These are phyloP conservation scores for Eufriesea mexicana DNA, from an alignment of 1,140 invertebrate species.

Conservation along the genomic window DNA sequence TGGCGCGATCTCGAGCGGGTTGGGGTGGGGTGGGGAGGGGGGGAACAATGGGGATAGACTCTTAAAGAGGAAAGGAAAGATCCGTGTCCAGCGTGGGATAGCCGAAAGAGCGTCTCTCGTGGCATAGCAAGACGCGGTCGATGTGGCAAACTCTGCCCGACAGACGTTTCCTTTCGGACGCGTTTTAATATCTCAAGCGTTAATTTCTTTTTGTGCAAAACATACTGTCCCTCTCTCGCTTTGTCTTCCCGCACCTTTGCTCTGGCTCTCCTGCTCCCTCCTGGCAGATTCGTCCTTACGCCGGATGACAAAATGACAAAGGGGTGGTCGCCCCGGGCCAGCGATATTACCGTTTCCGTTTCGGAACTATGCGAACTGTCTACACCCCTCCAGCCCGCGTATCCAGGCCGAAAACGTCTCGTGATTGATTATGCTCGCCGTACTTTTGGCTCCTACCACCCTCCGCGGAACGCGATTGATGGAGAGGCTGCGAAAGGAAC, in stretches of 20 bases:
- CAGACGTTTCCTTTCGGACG: constrained; percentile 37
- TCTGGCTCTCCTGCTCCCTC: constrained; percentile 55
- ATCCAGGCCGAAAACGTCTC: constrained; percentile 66
- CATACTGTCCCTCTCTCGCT: constrained; percentile 36
- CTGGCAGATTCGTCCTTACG: constrained; percentile 61
- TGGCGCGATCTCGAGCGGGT: not conserved
- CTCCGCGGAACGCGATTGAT: constrained; percentile 70
- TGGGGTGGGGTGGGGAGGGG: too few relatives aligned
- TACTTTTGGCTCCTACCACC: constrained; percentile 75
- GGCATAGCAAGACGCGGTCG: not conserved
- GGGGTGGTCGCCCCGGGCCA: constrained; percentile 77
- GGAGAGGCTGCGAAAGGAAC: constrained; percentile 52
- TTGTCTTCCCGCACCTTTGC: constrained; percentile 43
- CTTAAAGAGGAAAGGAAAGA: constrained; percentile 4
- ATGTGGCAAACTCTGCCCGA: constrained; percentile 25
- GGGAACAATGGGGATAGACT: not conserved
- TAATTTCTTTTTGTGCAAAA: constrained; percentile 63
- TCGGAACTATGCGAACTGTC: constrained; percentile 78
- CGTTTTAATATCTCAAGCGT: constrained; percentile 67
- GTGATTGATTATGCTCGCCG: constrained; percentile 81
- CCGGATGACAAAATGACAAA: constrained; percentile 81
- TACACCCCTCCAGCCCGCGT: constrained; percentile 44
- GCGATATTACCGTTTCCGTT: constrained; percentile 81
- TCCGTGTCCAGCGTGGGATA: constrained; percentile 3
- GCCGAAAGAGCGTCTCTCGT: not conserved